Percentiles rank a stretch among this genome's conserved stretches.
These are phyloP conservation scores for Dipodomys stephensi DNA, from an alignment of 2,113 vertebrate species.

Conservation along the genomic window DNA sequence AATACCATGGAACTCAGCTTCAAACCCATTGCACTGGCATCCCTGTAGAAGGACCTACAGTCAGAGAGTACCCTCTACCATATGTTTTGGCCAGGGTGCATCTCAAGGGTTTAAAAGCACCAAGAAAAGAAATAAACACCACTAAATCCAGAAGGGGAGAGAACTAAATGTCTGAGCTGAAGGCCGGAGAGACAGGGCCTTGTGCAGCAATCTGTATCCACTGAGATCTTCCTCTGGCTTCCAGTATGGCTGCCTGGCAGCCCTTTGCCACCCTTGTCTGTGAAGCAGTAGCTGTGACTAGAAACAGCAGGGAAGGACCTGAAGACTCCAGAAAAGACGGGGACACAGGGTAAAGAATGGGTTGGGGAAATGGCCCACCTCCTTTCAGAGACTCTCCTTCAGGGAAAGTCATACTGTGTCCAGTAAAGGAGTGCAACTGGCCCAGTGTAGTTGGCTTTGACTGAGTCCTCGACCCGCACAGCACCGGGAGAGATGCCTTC, in stretches of 20 bases:
- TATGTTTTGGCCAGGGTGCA: constrained; percentile 80
- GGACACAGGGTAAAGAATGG: too few relatives aligned
- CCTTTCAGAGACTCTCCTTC: neutral
- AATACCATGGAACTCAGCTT: constrained; percentile 70
- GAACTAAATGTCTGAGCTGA: neutral
- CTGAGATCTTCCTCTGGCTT: neutral
- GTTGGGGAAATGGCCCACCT: neutral
- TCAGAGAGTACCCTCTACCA: constrained; percentile 70
- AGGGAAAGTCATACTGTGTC: neutral
- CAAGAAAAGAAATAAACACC: constrained; percentile 59
- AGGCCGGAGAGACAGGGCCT: rapidly evolving
- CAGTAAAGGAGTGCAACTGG: rapidly evolving
- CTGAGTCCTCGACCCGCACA: too few relatives aligned
- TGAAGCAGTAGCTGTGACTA: neutral
- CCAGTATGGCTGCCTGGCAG: too few relatives aligned
- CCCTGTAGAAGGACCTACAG: neutral
- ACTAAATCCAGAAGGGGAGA: neutral
- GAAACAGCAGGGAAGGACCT: neutral
- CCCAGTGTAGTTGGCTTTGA: rapidly evolving
- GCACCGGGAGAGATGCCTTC: neutral
- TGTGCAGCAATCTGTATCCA: rapidly evolving
- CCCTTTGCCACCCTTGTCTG: neutral
- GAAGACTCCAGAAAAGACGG: too few relatives aligned
- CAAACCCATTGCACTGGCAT: rapidly evolving
- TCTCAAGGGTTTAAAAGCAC: constrained; percentile 71